phyloP scores from a whole-genome alignment of 1,140 invertebrate species.

The Bilobella aurantiaca region DNA sequence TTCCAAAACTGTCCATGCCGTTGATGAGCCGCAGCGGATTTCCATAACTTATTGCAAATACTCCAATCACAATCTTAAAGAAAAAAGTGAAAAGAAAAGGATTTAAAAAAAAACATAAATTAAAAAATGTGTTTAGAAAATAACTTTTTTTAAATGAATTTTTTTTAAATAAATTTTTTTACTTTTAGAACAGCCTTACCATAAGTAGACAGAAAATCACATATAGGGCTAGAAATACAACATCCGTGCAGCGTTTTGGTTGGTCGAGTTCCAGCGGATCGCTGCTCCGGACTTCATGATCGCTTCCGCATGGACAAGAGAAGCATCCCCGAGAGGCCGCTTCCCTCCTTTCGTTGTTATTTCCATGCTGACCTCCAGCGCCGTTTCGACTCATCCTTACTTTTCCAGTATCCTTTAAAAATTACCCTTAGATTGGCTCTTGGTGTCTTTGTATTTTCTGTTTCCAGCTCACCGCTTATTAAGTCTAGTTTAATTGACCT shows the following conservation, averaged over 20 bases:
- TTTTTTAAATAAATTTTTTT: too few relatives aligned
- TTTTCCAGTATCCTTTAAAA: too few relatives aligned
- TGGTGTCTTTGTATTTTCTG: too few relatives aligned
- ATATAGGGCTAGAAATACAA: constrained; percentile 70
- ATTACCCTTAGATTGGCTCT: too few relatives aligned
- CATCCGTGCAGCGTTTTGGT: constrained; percentile 59
- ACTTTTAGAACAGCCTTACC: constrained; percentile 50
- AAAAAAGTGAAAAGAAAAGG: constrained; percentile 32
- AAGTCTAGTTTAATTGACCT: too few relatives aligned
- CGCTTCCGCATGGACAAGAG: constrained; percentile 10
- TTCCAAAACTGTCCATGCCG: constrained; percentile 92
- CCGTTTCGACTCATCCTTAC: neutral
- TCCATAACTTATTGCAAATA: constrained; percentile 78
- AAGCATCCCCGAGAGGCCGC: neutral
- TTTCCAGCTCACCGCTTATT: too few relatives aligned
- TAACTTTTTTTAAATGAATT: too few relatives aligned
- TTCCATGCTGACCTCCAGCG: neutral
- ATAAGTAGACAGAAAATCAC: constrained; percentile 76
- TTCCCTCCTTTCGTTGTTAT: neutral
- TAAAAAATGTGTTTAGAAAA: constrained; percentile 31
- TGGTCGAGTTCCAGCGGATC: constrained; percentile 12
- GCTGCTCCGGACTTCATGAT: neutral
- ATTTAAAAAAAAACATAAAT: constrained; percentile 33
- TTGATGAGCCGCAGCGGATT: constrained; percentile 76
- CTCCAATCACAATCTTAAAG: constrained; percentile 65